Conservation (phyloP, 2,113 vertebrate genomes). For the Lutjanus erythropterus region DNA sequence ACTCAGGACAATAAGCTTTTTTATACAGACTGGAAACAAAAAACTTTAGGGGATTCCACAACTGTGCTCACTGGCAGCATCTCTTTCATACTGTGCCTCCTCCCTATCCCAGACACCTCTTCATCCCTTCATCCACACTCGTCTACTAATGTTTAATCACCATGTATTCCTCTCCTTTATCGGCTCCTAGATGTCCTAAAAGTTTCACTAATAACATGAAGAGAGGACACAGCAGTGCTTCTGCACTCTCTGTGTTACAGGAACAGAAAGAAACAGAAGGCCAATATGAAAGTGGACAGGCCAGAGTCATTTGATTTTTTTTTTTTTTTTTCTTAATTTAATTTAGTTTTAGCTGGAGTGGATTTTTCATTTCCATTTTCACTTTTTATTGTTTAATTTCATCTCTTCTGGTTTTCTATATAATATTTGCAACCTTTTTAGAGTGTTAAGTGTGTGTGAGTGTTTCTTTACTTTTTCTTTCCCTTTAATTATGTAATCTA, state of each 20-base stretch:
- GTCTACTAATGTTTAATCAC: constrained; percentile 51
- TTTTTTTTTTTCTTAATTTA: no score
- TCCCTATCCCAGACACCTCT: constrained; percentile 18
- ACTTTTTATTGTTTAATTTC: no score
- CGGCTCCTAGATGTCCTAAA: background rate
- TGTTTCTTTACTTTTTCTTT: no score
- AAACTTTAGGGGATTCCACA: constrained; percentile 43
- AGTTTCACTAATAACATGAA: constrained; percentile 1
- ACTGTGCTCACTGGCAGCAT: constrained; percentile 17
- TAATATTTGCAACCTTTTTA: no score
- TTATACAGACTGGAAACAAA: background rate
- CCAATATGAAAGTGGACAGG: constrained; percentile 24
- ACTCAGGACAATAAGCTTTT: constrained; percentile 51
- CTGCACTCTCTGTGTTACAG: constrained; percentile 12
- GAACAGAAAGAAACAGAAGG: constrained; percentile 1
- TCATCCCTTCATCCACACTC: constrained; percentile 24
- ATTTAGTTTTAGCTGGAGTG: no score
- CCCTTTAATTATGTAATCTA: no score
- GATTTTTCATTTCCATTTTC: no score
- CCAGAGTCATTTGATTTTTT: no score
- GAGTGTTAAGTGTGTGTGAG: no score
- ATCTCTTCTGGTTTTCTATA: no score
- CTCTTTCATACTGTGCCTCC: background rate
- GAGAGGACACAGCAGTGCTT: constrained; percentile 23
- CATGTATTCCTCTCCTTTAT: constrained; percentile 28